Base-by-base conservation (phyloP, 2,113 vertebrate genomes). In the Illadopsis cleaveri region DNA sequence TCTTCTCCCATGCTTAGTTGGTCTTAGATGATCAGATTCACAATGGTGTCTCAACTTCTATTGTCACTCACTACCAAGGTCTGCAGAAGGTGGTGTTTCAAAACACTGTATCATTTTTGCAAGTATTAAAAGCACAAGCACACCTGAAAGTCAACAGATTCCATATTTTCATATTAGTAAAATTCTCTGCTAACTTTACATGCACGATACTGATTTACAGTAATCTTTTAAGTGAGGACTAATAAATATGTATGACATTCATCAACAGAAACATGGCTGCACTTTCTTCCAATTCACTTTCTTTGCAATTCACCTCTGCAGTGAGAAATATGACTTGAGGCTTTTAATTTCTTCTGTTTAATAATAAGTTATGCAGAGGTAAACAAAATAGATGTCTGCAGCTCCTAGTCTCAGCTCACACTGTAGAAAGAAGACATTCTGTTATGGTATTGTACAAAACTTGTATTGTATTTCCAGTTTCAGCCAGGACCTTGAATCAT, bases 291-390 rank as follows among this genome's bases (percentile, higher is more conserved):
- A 71, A 68, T 73, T n/a, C n/a, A n/a, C n/a, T n/a, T n/a, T n/a
- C n/a, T n/a, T 20, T 88, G 37, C 31, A 88, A 11, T 71, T 96
- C 85, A 89, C 42, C 37, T 73, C 73, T 78, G 71, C 65, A 73
- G 71, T 30, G n/a, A 89, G 25, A 81, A 88, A 30, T 60, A 57
- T 6, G 11, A 90, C 72, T 94, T 48, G 13, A 89, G 68, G 79
- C 31, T 86, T 93, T 89, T 76, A 75, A 93, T 88, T 93, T 75
- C 60, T 92, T 81, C 64, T 60, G 47, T 70, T 88, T 83, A 87
- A 62, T 31, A 80, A 53, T 83, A 86, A 86, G 62, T 68, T 90
- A 94, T 64, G 79, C 13, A 95, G 48, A 70, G 8, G 33, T 50
- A 91, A 96, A 86, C 79, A 94, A 86, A 93, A 83, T 30, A 92